These are phyloP conservation scores for Caenorhabditis angaria DNA, from an alignment of 2,888 invertebrate species.

Conservation along the genomic window DNA sequence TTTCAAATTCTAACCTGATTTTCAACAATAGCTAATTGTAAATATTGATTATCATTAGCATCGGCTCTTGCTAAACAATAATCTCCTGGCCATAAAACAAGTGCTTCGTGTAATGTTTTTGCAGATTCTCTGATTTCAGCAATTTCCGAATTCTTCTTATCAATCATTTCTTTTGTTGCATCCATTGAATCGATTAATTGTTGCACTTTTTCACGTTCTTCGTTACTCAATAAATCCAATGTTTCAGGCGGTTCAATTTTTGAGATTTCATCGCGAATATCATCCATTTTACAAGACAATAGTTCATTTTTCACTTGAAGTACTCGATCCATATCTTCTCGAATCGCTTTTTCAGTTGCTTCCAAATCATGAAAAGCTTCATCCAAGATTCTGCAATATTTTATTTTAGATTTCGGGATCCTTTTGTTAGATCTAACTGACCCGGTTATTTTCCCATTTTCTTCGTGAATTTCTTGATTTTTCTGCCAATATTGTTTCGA, in stretches of 20 bases:
- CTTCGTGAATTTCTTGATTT: neutral
- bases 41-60: neutral
- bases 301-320: neutral
- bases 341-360: neutral
- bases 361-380: neutral
- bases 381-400: too few species aligned
- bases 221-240: neutral
- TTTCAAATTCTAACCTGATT: neutral
- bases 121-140: neutral
- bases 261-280: neutral
- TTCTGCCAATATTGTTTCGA: neutral
- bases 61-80: conserved; percentile 18
- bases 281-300: neutral
- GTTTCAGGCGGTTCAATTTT: neutral
- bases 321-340: neutral
- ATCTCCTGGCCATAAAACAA: conserved; percentile 15
- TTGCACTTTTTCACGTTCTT: neutral
- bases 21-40: conserved; percentile 12
- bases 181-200: neutral
- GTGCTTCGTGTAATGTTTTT: neutral
- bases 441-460: neutral
- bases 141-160: neutral
- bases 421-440: neutral
- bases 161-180: neutral
- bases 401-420: too few species aligned